These are phyloP conservation scores for Plumapathes pennacea DNA, from an alignment of 92 coral and sea anemone species.

Conservation along the genomic window DNA sequence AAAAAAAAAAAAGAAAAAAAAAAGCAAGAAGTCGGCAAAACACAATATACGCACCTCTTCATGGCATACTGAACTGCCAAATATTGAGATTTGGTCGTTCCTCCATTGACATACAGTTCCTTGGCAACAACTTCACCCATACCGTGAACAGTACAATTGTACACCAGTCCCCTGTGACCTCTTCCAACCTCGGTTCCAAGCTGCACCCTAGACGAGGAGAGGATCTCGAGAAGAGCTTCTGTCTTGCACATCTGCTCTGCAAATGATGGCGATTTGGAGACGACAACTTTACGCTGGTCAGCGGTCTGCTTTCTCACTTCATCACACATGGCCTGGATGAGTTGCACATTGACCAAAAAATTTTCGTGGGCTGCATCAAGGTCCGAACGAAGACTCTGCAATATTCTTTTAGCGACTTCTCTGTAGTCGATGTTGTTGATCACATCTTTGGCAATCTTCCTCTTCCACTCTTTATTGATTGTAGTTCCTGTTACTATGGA, in stretches of 20 bases:
- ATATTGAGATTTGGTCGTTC: no score
- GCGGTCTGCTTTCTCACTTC: conserved; percentile 31
- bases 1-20: no score
- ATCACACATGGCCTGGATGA: conserved; percentile 19
- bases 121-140: no score
- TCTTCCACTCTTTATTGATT: conserved; percentile 53
- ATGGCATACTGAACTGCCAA: no score
- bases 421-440: conserved; percentile 35
- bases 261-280: conserved; percentile 27
- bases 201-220: conserved; percentile 8
- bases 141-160: no score
- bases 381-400: conserved; percentile 14
- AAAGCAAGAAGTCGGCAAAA: no score
- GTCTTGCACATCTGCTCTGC: conserved; percentile 46
- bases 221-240: conserved; percentile 30
- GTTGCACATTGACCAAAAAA: conserved; percentile 10
- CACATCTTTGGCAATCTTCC: conserved; percentile 45
- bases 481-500: conserved; percentile 45
- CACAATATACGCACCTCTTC: no score
- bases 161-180: conserved; percentile 43
- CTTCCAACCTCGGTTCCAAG: conserved; percentile 11
- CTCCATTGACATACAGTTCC: no score
- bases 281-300: conserved; percentile 16
- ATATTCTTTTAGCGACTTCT: conserved; percentile 40
- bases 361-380: conserved; percentile 37